A percentile compares a stretch with the other conserved stretches of the same genome.
Conservation (phyloP, 2,888 invertebrate genomes). For the Apeira syringaria region DNA sequence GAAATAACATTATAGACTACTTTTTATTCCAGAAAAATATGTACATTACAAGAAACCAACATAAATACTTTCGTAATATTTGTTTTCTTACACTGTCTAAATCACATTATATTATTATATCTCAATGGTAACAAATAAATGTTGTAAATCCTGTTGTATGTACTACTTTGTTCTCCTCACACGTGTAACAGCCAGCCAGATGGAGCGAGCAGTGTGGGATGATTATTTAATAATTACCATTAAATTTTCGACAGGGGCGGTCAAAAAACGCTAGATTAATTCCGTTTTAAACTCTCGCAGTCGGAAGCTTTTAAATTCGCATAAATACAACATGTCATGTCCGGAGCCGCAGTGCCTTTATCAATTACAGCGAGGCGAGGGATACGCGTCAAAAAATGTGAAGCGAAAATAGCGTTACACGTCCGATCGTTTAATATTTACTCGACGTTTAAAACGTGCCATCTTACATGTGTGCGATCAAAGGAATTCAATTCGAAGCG, state of each 20-base stretch:
- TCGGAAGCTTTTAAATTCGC: slow-evolving; percentile 76
- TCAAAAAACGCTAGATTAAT: slow-evolving; percentile 67
- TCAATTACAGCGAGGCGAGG: slow-evolving; percentile 69
- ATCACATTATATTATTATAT: too few relatives aligned
- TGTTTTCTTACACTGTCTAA: too few relatives aligned
- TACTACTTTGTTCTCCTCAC: too few relatives aligned
- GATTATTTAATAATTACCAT: slow-evolving; percentile 59
- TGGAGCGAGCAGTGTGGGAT: too few relatives aligned
- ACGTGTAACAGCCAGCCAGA: too few relatives aligned
- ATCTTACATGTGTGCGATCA: slow-evolving; percentile 13
- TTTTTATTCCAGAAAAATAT: too few relatives aligned
- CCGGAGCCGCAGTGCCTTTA: slow-evolving; percentile 63
- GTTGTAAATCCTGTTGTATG: too few relatives aligned
- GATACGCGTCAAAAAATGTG: slow-evolving; percentile 59
- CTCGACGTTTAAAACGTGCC: slow-evolving; percentile 34
- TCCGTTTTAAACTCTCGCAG: slow-evolving; percentile 66
- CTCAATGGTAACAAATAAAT: too few relatives aligned
- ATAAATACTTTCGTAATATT: too few relatives aligned
- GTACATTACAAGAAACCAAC: too few relatives aligned
- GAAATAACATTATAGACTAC: too few relatives aligned
- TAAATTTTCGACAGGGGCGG: slow-evolving; percentile 55
- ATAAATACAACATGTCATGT: slow-evolving; percentile 78
- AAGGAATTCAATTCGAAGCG: slow-evolving; percentile 3
- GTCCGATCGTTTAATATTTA: slow-evolving; percentile 61
- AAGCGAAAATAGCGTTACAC: slow-evolving; percentile 50